Conservation (phyloP, 1,140 invertebrate species). For the Thalassaphorura encarpata region DNA sequence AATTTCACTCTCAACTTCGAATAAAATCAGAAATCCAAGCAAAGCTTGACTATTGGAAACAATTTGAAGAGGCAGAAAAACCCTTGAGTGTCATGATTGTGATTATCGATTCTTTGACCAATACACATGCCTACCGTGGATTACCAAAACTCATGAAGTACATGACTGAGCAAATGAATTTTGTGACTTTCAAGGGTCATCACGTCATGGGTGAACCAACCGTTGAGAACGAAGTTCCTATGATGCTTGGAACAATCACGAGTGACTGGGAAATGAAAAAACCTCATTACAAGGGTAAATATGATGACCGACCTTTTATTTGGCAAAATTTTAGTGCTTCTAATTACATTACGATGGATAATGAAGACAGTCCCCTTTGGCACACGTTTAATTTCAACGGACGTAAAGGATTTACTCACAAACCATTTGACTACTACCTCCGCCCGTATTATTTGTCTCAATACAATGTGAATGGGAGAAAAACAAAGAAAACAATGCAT, state of each 20-base stretch:
- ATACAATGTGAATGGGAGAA: background rate
- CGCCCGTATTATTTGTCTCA: background rate
- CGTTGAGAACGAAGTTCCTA: constrained; percentile 13
- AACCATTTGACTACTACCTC: background rate
- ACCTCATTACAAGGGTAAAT: constrained; percentile 4
- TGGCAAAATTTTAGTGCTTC: constrained; percentile 17
- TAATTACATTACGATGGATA: constrained; percentile 20
- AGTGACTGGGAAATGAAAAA: constrained; percentile 12
- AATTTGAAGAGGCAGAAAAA: background rate
- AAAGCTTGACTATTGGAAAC: background rate
- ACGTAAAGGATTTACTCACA: constrained; percentile 9
- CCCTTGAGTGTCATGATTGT: constrained; percentile 16
- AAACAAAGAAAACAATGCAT: too few species aligned
- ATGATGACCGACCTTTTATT: constrained; percentile 15
- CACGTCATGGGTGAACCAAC: constrained; percentile 18
- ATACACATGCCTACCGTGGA: constrained; percentile 10
- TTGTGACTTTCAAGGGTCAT: constrained; percentile 17
- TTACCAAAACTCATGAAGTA: constrained; percentile 11
- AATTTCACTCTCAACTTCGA: too few species aligned
- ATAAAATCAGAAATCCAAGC: too few species aligned
- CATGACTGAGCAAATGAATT: constrained; percentile 1
- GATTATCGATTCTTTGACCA: constrained; percentile 14
- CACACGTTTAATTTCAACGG: constrained; percentile 14
- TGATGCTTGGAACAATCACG: constrained; percentile 8
- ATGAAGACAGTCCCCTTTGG: constrained; percentile 9